Conservation (phyloP, 64 coral and sea anemone species). For the Montipora sp. region DNA sequence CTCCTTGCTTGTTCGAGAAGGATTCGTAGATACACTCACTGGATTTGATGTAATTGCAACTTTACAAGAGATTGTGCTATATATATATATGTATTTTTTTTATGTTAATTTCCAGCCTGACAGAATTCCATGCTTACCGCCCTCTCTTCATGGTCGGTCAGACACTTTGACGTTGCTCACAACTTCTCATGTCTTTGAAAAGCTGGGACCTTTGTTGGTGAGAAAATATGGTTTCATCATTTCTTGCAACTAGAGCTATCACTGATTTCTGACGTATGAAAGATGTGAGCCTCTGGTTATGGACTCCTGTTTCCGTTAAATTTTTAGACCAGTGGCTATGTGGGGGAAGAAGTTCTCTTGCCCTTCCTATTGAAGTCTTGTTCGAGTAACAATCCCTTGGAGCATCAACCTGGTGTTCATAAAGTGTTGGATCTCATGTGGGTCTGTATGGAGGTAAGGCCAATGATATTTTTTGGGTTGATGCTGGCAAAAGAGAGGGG, state of each 20-base stretch:
- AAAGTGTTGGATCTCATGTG: constrained; percentile 95
- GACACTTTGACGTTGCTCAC: constrained; percentile 84
- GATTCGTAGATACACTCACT: too few relatives aligned
- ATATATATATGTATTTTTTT: neutral
- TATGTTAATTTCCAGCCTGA: constrained; percentile 73
- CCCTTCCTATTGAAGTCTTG: constrained; percentile 91
- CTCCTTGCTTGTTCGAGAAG: too few relatives aligned
- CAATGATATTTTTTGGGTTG: too few relatives aligned
- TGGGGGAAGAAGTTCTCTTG: constrained; percentile 83
- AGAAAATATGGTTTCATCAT: too few relatives aligned
- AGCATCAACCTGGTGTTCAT: constrained; percentile 79
- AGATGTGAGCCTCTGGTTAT: neutral
- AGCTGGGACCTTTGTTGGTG: constrained; percentile 87
- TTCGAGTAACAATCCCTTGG: constrained; percentile 63
- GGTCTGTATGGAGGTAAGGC: constrained; percentile 93
- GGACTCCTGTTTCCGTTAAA: neutral
- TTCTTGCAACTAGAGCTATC: neutral
- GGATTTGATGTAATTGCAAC: too few relatives aligned
- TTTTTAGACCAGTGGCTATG: constrained; percentile 80
- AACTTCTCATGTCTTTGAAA: constrained; percentile 92
- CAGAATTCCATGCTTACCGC: constrained; percentile 74
- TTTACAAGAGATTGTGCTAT: too few relatives aligned
- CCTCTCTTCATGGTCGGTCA: constrained; percentile 76
- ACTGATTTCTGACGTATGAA: too few relatives aligned
- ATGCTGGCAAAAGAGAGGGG: too few relatives aligned